A percentile compares a stretch with the other conserved stretches of the same genome.
These are phyloP conservation scores for Dione vanillae DNA, from an alignment of 2,888 invertebrate genomes.

Conservation along the genomic window DNA sequence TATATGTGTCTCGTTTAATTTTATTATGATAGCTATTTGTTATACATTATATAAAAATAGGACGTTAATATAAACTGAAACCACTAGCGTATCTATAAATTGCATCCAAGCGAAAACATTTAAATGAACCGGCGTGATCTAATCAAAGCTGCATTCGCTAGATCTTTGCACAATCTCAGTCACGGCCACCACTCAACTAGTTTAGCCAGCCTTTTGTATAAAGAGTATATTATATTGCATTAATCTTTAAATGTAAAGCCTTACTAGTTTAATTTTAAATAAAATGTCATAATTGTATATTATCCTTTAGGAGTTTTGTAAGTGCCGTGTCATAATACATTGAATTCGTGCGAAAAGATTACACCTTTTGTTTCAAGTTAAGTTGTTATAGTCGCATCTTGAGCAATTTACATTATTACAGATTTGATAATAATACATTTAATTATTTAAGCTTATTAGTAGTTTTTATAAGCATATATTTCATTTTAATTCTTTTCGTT, in stretches of 20 bases:
- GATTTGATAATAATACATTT: too few species aligned
- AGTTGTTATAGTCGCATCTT: too few species aligned
- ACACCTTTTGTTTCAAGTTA: too few species aligned
- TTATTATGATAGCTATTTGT: not conserved
- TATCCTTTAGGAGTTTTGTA: too few species aligned
- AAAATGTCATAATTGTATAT: too few species aligned
- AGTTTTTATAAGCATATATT: not conserved
- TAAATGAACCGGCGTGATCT: constrained; percentile 40
- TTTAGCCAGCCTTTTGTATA: constrained; percentile 22
- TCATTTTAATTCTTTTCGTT: not conserved
- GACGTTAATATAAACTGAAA: constrained; percentile 1
- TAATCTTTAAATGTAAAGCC: constrained; percentile 2
- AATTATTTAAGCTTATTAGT: too few species aligned
- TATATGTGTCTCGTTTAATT: not conserved
- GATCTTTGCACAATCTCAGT: constrained; percentile 45
- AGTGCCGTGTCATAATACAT: too few species aligned
- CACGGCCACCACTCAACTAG: constrained; percentile 44
- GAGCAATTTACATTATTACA: too few species aligned
- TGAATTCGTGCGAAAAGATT: too few species aligned
- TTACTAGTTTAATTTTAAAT: too few species aligned
- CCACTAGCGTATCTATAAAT: constrained; percentile 18
- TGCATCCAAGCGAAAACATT: constrained; percentile 34
- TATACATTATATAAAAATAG: not conserved
- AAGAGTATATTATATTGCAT: constrained; percentile 1
- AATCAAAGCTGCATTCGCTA: constrained; percentile 41